Base-by-base conservation (phyloP, 2,888 invertebrate species). In the Teleogryllus oceanicus region DNA sequence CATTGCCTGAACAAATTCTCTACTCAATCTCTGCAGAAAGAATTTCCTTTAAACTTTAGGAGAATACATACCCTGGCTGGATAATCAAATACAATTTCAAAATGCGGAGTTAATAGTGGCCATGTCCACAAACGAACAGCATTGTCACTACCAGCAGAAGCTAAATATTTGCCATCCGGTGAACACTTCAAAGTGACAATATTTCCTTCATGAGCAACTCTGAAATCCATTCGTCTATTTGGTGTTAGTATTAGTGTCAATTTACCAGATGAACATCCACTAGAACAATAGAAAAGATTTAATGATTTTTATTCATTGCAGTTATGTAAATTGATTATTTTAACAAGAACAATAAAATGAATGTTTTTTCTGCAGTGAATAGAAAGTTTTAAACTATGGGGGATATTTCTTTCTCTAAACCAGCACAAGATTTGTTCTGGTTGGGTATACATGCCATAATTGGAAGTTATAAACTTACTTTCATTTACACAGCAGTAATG, bases 61-160 rank as follows among this genome's bases (percentile, higher is more conserved):
- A 37, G 5, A 8, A 37, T 0, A 18, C 62, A 62, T 62, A 62
- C 62, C 62, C n/a, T 13, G 13, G 62, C 62, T 62, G 62, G 62
- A n/a, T n/a, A 37, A 11, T 74, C 21, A 49, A 13, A 62, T 1
- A 62, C 50, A 74, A 80, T 77, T 62, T 80, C 80, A 77, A 80
- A 50, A 74, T 76, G 49, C 1, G 79, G 77, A 12, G 20, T 13
- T 10, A 80, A 50, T 13, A 13, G 8, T 0, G 76, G 62, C 80
- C 80, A 80, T n/a, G 2, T 18, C 79, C 80, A 79, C 8, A 80
- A 49, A 37, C 80, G 62, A 3, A 80, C 77, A 8, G 50, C 75
- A 11, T 75, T 50, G 50, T 80, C 80, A 49, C 62, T 50, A 50
- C 80, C 80, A 18, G 78, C 49, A n/a, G 80, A 80, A 11, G 80